Base-by-base conservation (phyloP, 2,797 vertebrate species). In the Macropodus opercularis region DNA sequence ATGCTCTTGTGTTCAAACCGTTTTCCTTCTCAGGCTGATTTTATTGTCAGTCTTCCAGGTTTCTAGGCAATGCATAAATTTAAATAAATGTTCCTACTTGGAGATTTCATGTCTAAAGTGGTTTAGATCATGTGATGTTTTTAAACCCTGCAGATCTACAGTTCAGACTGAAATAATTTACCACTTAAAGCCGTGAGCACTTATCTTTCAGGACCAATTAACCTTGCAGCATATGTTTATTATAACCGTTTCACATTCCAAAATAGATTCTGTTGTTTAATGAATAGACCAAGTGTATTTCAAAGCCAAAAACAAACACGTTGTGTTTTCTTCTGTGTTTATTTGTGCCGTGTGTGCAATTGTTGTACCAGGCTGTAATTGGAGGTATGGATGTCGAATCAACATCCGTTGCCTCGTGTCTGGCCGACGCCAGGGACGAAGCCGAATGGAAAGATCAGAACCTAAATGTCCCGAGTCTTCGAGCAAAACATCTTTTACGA, bases 151-250 rank as follows among this genome's bases (percentile, higher is more conserved):
- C 34, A 77, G 80, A 80, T 85, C 75, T 81, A 43, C 72, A 70
- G 58, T 60, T 78, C 6, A 18, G 46, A 57, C 67, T 67, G 21
- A 84, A 81, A 79, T 79, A 59, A 71, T 74, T 87, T 86, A 78
- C 44, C 69, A 67, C 58, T 44, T 55, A 35, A 85, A 75, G 74
- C 81, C 67, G 42, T 22, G 48, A 44, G 75, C 83, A 67, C 73
- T 86, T 87, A 83, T 90, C 82, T 87, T 83, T 91, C 78, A 77
- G 46, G 47, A 85, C 53, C 61, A 77, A 83, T 89, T 87, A 85
- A 74, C 67, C 63, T 31, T 50, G 50, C n/a, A 21, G 75, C 89
- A 90, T 84, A 38, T 87, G 88, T 84, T 91, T 90, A 66, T 70
- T 61, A 85, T 90, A 75, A 75, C 43, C 59, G 60, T 77, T 84